phyloP scores from a whole-genome alignment of 2,888 invertebrate species.

The Altica lythri region DNA sequence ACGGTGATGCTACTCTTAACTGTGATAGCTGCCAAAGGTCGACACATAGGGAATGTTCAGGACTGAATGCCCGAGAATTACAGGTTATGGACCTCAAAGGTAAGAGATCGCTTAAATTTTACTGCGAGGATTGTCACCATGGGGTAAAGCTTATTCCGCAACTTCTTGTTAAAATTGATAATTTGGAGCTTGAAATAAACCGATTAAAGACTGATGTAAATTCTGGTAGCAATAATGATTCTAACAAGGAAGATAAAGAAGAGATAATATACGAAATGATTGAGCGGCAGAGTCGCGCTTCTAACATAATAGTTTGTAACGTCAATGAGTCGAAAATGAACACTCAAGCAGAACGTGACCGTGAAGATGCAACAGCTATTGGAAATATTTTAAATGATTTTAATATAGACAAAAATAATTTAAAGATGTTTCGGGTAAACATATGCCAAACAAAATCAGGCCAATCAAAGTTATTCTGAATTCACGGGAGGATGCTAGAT shows the following conservation, averaged over 20 bases:
- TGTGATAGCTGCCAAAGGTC: neutral
- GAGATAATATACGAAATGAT: neutral
- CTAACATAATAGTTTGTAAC: slow-evolving; percentile 37
- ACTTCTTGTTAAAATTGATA: neutral
- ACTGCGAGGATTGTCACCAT: neutral
- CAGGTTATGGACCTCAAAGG: neutral
- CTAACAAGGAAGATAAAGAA: no score
- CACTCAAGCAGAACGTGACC: slow-evolving; percentile 1
- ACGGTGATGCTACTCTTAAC: neutral
- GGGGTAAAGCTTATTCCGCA: neutral
- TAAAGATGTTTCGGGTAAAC: slow-evolving; percentile 11
- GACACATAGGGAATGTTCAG: no score
- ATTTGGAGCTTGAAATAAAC: neutral
- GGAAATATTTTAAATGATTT: slow-evolving; percentile 5
- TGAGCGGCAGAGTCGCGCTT: slow-evolving; percentile 45
- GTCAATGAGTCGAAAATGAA: slow-evolving; percentile 10
- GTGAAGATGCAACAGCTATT: slow-evolving; percentile 10
- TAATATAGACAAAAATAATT: slow-evolving; percentile 7
- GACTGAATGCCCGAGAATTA: no score
- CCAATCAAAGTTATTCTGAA: slow-evolving; percentile 2
- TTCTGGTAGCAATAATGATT: no score
- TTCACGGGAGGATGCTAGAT: slow-evolving; percentile 1
- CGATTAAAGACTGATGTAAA: neutral
- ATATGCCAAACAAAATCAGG: slow-evolving; percentile 10
- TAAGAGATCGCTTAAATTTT: neutral